phyloP scores from a whole-genome alignment of 2,113 vertebrate species.

The Nicator chloris region DNA sequence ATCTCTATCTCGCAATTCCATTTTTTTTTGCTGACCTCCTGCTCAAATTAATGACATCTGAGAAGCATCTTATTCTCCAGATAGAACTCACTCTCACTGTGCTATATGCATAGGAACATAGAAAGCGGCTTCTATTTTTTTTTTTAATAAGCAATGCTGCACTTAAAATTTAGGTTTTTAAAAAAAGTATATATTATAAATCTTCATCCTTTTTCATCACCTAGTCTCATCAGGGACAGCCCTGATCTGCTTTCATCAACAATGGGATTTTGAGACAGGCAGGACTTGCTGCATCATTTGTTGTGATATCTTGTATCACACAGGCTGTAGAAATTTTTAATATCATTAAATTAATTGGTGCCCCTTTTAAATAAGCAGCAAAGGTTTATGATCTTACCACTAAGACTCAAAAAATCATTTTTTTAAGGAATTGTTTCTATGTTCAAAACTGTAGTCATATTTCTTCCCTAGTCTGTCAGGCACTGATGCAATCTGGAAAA shows the following conservation, averaged over 20 bases:
- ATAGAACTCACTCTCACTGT: not conserved
- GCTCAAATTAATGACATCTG: not conserved
- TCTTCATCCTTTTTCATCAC: not conserved
- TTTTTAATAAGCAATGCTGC: not conserved
- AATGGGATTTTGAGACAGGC: not conserved
- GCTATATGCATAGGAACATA: not conserved
- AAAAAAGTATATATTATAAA: not conserved
- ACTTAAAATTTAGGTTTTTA: not conserved
- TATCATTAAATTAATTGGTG: not conserved
- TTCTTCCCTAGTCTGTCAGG: not conserved
- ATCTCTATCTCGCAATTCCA: not conserved
- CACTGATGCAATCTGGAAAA: not conserved
- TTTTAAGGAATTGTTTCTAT: not conserved
- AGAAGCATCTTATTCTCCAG: not conserved
- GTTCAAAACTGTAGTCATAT: not conserved
- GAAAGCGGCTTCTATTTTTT: not conserved
- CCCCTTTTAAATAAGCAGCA: not conserved
- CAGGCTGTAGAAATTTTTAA: not conserved
- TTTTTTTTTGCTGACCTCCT: not conserved
- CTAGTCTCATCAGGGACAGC: not conserved
- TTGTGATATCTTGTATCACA: not conserved
- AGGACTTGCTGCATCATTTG: not conserved
- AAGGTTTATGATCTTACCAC: not conserved
- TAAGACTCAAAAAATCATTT: not conserved
- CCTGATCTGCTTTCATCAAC: not conserved